Base-by-base conservation (phyloP, 2,888 invertebrate species). In the Andrena minutula region DNA sequence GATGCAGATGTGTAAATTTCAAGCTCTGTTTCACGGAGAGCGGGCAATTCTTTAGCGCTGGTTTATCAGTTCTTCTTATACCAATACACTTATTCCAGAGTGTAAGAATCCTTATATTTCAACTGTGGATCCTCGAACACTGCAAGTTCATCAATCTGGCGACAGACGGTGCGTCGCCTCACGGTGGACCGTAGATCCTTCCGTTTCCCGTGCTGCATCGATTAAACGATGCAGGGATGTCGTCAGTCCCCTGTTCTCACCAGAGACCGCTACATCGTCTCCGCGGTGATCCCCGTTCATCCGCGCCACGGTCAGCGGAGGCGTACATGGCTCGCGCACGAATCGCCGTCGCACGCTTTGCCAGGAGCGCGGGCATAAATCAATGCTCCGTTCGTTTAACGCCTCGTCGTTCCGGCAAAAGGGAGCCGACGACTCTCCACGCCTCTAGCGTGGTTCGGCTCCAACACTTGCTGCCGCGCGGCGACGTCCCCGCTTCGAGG, bases 311-410 rank as follows among this genome's bases (percentile, higher is more conserved):
- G 80, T 85, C 85, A 86, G 83, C 65, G 78, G 66, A 72, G 77
- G 68, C 73, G 26, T 51, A 66, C 68, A 56, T 71, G 61, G n/a
- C 53, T 28, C 72, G 61, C 65, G 49, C 41, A 68, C 63, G 61
- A 63, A 53, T 56, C 76, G 61, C 49, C 49, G 49, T n/a, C 69
- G 69, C 53, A 16, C 68, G 35, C 66, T 51, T 65, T 23, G 70
- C 58, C 20, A 12, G 41, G 16, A 60, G 60, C 49, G 72, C 75
- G 61, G 83, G 86, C 87, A 86, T 90, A 90, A 91, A 90, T 91
- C 91, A 90, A 90, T 83, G 91, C 88, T 87, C 84, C 81, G 82
- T 90, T 85, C 88, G 88, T 85, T 88, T 86, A 89, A 84, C 84
- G 85, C 84, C 84, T 87, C 83, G 85, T 78, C 79, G 81, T 81